Base-by-base conservation (phyloP, 2,888 invertebrate species). In the Nemotelus nigrinus region DNA sequence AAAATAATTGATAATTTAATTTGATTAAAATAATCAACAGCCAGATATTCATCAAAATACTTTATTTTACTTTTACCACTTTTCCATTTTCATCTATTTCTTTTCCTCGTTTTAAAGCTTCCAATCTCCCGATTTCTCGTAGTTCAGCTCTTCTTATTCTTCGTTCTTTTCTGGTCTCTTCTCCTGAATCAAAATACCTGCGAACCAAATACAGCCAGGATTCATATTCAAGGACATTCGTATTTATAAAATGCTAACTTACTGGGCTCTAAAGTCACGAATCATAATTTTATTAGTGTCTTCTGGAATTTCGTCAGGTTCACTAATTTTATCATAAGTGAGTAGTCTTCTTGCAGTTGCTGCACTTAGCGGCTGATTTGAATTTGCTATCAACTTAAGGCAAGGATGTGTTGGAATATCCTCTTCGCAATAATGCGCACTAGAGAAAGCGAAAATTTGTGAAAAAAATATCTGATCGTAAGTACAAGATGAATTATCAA, bases 331-430 rank as follows among this genome's bases (percentile, higher is more conserved):
- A 86, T 93, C 92, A 87, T 94, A 96, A 0, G 97, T 96, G 45
- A 98, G 90, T 60, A 98, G 89, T 67, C 97, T 88, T 44, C 98
- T 89, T 8, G 96, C 92, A 0, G 96, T 93, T 82, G 93, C 90
- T 82, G 91, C 92, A 10, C 93, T 95, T 70, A 99, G 88, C 39
- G 92, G 88, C 87, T 99, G 99, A 87, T 99, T 98, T 6, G 95
- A 94, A 88, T 96, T 98, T 43, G 92, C 91, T 53, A 95, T 87
- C 74, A 99, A 86, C 78, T 88, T 84, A 78, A 99, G 88, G 83
- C 94, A 93, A 2, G 93, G 91, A 88, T 99, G 96, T 3, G 87
- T 86, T 0, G 99, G 98, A 39, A 99, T 86, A 78, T 92, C 91
- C 0, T 91, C 88, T 71, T 92, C 91, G 0, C 88, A 85, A 85